Conservation (phyloP, 2,888 invertebrate species). For the Tenthredo livida region DNA sequence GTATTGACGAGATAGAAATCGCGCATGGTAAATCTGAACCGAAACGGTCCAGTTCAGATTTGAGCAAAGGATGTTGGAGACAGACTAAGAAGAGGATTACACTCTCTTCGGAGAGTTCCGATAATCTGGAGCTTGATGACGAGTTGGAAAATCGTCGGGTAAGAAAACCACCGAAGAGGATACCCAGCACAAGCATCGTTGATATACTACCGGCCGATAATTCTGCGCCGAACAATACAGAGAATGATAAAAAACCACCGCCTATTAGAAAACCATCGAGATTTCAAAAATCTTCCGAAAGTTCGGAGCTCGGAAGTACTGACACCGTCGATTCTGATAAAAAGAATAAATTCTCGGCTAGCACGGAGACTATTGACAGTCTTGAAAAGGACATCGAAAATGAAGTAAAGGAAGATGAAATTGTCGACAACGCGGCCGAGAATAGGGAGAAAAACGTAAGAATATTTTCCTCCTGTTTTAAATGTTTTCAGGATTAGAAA, state of each 20-base stretch:
- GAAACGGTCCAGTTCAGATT: conserved; percentile 21
- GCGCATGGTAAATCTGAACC: conserved; percentile 40
- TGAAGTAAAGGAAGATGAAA: conserved; percentile 70
- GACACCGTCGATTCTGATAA: conserved; percentile 75
- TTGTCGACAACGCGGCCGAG: conserved; percentile 65
- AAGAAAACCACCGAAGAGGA: conserved; percentile 69
- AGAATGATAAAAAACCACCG: conserved; percentile 62
- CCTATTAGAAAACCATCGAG: conserved; percentile 67
- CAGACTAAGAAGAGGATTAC: conserved; percentile 66
- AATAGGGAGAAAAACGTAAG: conserved; percentile 71
- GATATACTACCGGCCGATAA: conserved; percentile 64
- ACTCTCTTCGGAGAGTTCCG: conserved; percentile 74
- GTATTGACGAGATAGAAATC: conserved; percentile 44
- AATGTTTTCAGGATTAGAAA: neutral
- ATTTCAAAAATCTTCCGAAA: conserved; percentile 75
- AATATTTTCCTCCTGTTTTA: conserved; percentile 11
- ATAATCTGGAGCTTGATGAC: conserved; percentile 73
- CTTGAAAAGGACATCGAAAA: conserved; percentile 73
- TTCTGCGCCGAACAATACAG: conserved; percentile 57
- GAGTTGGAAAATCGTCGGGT: conserved; percentile 69
- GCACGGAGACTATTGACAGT: conserved; percentile 75
- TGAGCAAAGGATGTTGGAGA: conserved; percentile 60
- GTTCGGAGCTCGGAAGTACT: conserved; percentile 75
- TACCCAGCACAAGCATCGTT: conserved; percentile 68
- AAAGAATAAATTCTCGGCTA: conserved; percentile 74